phyloP scores from a whole-genome alignment of 2,113 vertebrate genomes.

The Perca fluviatilis region DNA sequence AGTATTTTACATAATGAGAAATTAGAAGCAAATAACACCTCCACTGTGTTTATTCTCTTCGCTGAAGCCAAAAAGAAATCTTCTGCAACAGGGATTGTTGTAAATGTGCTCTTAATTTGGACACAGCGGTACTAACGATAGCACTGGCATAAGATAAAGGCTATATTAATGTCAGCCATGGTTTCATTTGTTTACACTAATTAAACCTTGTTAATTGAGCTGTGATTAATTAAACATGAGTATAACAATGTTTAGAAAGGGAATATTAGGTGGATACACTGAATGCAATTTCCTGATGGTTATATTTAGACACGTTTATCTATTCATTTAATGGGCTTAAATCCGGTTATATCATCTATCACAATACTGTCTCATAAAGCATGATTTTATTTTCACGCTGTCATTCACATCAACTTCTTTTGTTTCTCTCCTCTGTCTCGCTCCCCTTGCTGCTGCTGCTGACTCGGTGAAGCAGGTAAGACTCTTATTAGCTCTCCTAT shows the following conservation, averaged over 20 bases:
- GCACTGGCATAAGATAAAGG: conserved; percentile 18
- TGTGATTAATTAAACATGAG: conserved; percentile 17
- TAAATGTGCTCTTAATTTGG: conserved; percentile 18
- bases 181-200: conserved; percentile 42
- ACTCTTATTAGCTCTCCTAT: conserved; percentile 66
- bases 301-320: conserved; percentile 8
- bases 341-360: conserved; percentile 23
- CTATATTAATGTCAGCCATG: conserved; percentile 16
- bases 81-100: neutral
- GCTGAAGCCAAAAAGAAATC: neutral
- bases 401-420: conserved; percentile 44
- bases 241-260: neutral
- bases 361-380: conserved; percentile 28
- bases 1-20: neutral
- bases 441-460: conserved; percentile 55
- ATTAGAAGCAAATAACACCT: neutral
- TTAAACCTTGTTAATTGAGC: conserved; percentile 47
- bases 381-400: neutral
- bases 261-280: neutral
- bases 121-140: conserved; percentile 3
- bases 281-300: conserved; percentile 28
- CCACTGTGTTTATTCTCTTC: neutral
- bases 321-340: neutral
- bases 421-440: conserved; percentile 44
- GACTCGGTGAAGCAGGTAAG: conserved; percentile 75